Evolutionary conservation across 2,113 vertebrate genomes (phyloP).

Genomic region (Phoxinus phoxinus): DNA sequence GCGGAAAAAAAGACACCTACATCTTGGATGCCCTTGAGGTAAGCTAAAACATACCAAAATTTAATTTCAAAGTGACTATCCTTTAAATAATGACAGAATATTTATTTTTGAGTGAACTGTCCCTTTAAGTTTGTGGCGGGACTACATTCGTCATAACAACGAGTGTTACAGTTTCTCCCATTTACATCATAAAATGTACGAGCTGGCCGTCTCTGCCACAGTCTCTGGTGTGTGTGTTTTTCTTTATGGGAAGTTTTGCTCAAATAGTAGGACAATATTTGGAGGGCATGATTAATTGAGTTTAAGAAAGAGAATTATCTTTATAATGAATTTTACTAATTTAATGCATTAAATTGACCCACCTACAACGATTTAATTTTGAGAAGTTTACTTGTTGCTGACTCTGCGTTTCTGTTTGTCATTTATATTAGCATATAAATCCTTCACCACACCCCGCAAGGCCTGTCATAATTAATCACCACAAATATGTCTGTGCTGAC

Average conservation of each 20-base stretch:
- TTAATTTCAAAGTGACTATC: too few relatives aligned
- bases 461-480: slow-evolving; percentile 51
- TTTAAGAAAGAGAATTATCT: background rate
- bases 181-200: too few relatives aligned
- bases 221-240: too few relatives aligned
- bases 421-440: slow-evolving; percentile 16
- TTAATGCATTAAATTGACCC: background rate
- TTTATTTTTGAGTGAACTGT: too few relatives aligned
- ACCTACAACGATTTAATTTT: background rate
- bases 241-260: background rate
- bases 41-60: too few relatives aligned
- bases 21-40: too few relatives aligned
- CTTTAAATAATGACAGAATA: too few relatives aligned
- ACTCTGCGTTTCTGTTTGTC: background rate
- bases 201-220: too few relatives aligned
- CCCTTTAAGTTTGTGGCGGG: too few relatives aligned
- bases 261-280: background rate
- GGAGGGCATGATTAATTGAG: background rate
- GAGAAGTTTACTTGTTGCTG: background rate
- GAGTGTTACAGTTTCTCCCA: too few relatives aligned
- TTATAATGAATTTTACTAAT: background rate
- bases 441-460: background rate
- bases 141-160: too few relatives aligned
- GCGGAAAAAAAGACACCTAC: too few relatives aligned
- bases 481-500: slow-evolving; percentile 50